Percentiles rank a stretch among this genome's conserved stretches.
phyloP scores from a whole-genome alignment of 2,888 invertebrate species.

The Mimas tiliae region DNA sequence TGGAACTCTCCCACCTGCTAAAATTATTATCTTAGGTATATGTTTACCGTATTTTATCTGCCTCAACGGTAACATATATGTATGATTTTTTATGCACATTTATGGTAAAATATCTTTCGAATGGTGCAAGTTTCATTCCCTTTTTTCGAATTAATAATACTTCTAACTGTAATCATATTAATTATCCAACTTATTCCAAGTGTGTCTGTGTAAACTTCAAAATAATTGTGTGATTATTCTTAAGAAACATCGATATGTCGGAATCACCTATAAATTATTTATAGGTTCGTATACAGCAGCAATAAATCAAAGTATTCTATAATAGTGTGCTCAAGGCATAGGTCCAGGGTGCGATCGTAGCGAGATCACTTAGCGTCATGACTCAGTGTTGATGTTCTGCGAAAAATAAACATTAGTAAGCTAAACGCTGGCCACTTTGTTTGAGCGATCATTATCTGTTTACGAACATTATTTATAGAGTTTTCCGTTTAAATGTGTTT shows the following conservation, averaged over 20 bases:
- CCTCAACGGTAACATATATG: too few species aligned
- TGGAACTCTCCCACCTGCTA: too few species aligned
- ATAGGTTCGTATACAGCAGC: background rate
- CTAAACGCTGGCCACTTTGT: conserved; percentile 61
- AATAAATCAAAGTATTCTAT: conserved; percentile 22
- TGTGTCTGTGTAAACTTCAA: background rate
- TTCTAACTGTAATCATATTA: background rate
- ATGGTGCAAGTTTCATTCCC: too few species aligned
- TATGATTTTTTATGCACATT: too few species aligned
- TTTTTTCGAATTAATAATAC: too few species aligned
- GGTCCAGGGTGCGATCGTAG: conserved; percentile 44
- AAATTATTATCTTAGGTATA: too few species aligned
- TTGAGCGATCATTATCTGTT: conserved; percentile 60
- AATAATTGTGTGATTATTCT: conserved; percentile 7
- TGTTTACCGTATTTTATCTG: too few species aligned
- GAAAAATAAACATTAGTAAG: conserved; percentile 59
- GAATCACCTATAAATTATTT: conserved; percentile 15
- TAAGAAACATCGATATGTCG: background rate
- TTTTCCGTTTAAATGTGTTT: conserved; percentile 25
- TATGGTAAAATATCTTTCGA: too few species aligned
- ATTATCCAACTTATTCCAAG: background rate
- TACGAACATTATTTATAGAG: conserved; percentile 52
- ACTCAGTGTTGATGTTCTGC: conserved; percentile 53
- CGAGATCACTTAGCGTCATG: conserved; percentile 56
- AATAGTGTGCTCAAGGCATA: conserved; percentile 24